These are phyloP conservation scores for Irena cyanogastra DNA, from an alignment of 2,113 vertebrate species.

Conservation along the genomic window DNA sequence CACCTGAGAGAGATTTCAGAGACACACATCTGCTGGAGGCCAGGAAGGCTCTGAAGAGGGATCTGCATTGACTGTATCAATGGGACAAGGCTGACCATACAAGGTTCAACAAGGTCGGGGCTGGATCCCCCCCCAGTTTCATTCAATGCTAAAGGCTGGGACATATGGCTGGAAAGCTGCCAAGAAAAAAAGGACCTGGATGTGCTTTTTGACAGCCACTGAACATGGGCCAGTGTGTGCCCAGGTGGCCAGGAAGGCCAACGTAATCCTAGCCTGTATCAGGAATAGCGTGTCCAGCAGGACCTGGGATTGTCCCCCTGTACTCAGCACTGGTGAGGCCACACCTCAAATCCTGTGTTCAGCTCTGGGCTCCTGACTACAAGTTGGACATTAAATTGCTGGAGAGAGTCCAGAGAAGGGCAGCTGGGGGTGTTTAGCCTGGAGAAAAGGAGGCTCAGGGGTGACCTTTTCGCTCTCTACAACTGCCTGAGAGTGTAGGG, in stretches of 20 bases:
- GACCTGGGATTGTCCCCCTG: background rate
- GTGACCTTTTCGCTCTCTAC: background rate
- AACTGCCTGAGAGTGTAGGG: background rate
- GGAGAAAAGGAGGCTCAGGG: background rate
- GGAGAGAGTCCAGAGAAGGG: background rate
- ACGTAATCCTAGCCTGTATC: background rate
- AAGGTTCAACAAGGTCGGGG: background rate
- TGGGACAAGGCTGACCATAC: background rate
- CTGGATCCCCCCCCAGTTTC: background rate
- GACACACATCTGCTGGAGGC: background rate
- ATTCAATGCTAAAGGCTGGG: background rate
- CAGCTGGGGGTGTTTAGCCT: background rate
- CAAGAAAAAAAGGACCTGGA: too few species aligned
- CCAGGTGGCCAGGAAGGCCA: background rate
- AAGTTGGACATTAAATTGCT: background rate
- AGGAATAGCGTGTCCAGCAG: background rate
- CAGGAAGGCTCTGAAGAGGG: background rate
- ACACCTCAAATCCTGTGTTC: too few species aligned
- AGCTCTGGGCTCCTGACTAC: background rate
- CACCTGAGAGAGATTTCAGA: background rate
- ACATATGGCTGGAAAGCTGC: background rate
- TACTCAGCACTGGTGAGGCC: background rate
- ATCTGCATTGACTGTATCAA: background rate
- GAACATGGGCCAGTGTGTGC: background rate
- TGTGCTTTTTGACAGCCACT: background rate